Base-by-base conservation (phyloP, 2,888 invertebrate species). In the Nephrocerus scutellatus region DNA sequence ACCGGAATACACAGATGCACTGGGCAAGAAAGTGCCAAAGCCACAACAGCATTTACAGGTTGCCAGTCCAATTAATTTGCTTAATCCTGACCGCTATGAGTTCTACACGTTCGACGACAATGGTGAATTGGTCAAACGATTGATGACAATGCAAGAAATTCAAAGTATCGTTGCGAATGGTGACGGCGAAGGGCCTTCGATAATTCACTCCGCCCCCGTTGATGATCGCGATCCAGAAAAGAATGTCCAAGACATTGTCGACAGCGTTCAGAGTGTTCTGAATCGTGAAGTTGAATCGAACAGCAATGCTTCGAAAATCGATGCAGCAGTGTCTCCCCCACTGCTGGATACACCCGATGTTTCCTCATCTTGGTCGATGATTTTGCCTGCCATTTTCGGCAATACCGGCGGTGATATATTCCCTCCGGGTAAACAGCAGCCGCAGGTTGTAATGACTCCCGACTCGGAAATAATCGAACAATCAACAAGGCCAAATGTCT, bases 31-130 rank as follows among this genome's bases (percentile, higher is more conserved):
- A 16, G 65, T 80, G 33, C 74, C 76, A n/a, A 79, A 76, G 54
- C 82, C 79, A 30, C 72, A 74, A 44, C 77, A 76, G 28, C 63
- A 66, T 13, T 70, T 78, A 6, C 75, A 80, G 46, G 74, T 82
- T 3, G 82, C 82, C n/a, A 87, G 86, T 44, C 88, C 88, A 1
- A 84, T 84, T 0, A 79, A 81, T 53, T 71, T 89, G 2, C 68
- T 88, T 6, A 82, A 82, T 48, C 89, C 88, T 2, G 88, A 88
- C 59, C 74, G 82, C 57, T 88, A 88, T 62, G 87, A 88, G 59
- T 89, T 88, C 63, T 88, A 86, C 60, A 87, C 88, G 0, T 85
- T 88, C 55, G 84, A 88, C 56, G 84, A 86, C 55, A 79, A 80
- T 39, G 88, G 88, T 10, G 84, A 88, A 56, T 72, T 88, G 15